These are phyloP conservation scores for Varanus komodoensis DNA, from an alignment of 2,113 vertebrate species.

Conservation along the genomic window DNA sequence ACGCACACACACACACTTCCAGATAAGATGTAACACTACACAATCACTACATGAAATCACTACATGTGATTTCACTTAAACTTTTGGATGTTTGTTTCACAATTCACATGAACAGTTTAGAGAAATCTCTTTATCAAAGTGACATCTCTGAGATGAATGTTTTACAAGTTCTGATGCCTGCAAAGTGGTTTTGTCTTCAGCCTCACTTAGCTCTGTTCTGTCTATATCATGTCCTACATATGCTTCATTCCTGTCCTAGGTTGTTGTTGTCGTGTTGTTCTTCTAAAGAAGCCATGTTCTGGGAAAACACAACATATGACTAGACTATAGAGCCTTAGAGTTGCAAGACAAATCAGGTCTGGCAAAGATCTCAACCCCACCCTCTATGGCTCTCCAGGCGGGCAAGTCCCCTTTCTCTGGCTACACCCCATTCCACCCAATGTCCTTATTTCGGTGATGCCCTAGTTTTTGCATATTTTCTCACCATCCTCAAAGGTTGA, in stretches of 20 bases:
- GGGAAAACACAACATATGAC: not conserved
- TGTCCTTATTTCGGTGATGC: too few relatives aligned
- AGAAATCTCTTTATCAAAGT: slow-evolving; percentile 65
- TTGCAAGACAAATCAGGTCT: too few relatives aligned
- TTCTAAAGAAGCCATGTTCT: not conserved
- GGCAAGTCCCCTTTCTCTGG: too few relatives aligned
- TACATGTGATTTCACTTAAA: slow-evolving; percentile 52
- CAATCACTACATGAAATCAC: slow-evolving; percentile 31
- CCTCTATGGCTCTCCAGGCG: too few relatives aligned
- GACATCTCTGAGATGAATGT: slow-evolving; percentile 58
- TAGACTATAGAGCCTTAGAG: too few relatives aligned
- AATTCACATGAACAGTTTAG: slow-evolving; percentile 67
- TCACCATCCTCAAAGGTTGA: too few relatives aligned
- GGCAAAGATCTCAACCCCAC: too few relatives aligned
- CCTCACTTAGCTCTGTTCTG: slow-evolving; percentile 43
- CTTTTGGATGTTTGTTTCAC: slow-evolving; percentile 65
- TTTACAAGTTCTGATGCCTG: slow-evolving; percentile 53
- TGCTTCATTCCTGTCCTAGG: slow-evolving; percentile 12
- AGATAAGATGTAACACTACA: slow-evolving; percentile 37
- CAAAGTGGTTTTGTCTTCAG: slow-evolving; percentile 40
- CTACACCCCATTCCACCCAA: too few relatives aligned
- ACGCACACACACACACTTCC: not conserved
- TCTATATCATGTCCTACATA: slow-evolving; percentile 17
- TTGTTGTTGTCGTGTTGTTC: not conserved
- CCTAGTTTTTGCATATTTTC: too few relatives aligned